Percentiles rank a stretch among this genome's conserved stretches.
Evolutionary conservation across 2,797 vertebrate genomes (phyloP).

Genomic region (Rhodeus uyekii): DNA sequence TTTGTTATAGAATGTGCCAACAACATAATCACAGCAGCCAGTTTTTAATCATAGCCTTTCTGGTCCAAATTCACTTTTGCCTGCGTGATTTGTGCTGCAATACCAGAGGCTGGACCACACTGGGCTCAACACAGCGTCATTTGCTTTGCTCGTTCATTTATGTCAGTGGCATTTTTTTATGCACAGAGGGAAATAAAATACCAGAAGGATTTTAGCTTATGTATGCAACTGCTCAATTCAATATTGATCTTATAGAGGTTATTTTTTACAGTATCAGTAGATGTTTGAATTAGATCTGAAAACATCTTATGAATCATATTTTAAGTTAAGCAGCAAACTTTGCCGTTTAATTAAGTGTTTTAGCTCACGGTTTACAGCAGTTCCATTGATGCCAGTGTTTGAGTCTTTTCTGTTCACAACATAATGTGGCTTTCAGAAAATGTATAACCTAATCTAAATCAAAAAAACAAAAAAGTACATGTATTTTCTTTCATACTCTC

Average conservation of each 20-base stretch:
- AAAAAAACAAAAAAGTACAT: neutral
- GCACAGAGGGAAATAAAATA: conserved; percentile 45
- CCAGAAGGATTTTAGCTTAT: conserved; percentile 57
- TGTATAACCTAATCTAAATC: conserved; percentile 2
- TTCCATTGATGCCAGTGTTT: conserved; percentile 60
- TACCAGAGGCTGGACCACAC: conserved; percentile 41
- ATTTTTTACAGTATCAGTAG: conserved; percentile 45
- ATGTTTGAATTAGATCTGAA: conserved; percentile 41
- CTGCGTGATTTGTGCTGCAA: conserved; percentile 50
- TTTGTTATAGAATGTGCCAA: conserved; percentile 77
- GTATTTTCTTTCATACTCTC: neutral
- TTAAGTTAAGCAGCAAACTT: conserved; percentile 41
- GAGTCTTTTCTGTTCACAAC: conserved; percentile 54
- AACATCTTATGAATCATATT: conserved; percentile 48
- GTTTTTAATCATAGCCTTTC: conserved; percentile 61
- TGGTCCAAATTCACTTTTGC: conserved; percentile 54
- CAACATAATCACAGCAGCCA: conserved; percentile 63
- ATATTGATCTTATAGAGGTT: conserved; percentile 46
- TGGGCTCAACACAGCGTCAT: conserved; percentile 51
- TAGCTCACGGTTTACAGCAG: conserved; percentile 45
- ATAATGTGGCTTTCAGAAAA: conserved; percentile 53
- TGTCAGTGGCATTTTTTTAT: conserved; percentile 50
- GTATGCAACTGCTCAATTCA: conserved; percentile 45
- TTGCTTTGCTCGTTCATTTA: conserved; percentile 59
- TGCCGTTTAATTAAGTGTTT: conserved; percentile 36